phyloP scores from a whole-genome alignment of 2,797 vertebrate genomes.

The Diceros bicornis region DNA sequence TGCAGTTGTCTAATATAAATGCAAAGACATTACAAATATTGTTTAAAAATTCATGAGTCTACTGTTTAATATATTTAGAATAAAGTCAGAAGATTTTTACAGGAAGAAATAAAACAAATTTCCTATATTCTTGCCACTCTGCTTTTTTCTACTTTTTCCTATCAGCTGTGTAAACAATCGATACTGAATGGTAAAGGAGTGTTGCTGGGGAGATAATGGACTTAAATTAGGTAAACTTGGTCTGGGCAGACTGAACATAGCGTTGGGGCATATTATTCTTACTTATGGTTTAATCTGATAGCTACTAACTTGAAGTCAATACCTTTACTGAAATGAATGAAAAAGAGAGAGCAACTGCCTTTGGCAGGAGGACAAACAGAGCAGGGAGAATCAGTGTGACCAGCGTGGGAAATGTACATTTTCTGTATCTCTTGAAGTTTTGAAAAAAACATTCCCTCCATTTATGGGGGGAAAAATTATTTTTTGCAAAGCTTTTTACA shows the following conservation, averaged over 20 bases:
- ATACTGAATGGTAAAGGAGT: slow-evolving; percentile 54
- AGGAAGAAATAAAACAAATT: slow-evolving; percentile 67
- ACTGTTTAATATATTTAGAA: slow-evolving; percentile 61
- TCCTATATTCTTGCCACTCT: background rate
- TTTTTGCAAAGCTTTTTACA: background rate
- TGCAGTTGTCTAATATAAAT: slow-evolving; percentile 45
- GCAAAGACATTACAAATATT: slow-evolving; percentile 55
- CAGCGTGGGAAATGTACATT: background rate
- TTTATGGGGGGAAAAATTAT: background rate
- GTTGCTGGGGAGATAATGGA: slow-evolving; percentile 64
- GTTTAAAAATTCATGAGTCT: slow-evolving; percentile 71
- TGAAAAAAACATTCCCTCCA: background rate
- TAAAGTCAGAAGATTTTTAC: slow-evolving; percentile 53
- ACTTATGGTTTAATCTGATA: slow-evolving; percentile 68
- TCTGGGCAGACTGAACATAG: slow-evolving; percentile 33
- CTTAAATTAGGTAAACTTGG: slow-evolving; percentile 71
- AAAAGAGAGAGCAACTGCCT: slow-evolving; percentile 10
- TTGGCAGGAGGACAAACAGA: background rate
- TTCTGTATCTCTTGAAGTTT: background rate
- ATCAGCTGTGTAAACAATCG: slow-evolving; percentile 71
- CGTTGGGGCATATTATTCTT: slow-evolving; percentile 62
- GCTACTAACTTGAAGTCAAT: slow-evolving; percentile 64
- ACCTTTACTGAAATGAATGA: slow-evolving; percentile 59
- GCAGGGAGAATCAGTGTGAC: background rate
- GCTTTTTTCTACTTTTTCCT: slow-evolving; percentile 16